Conservation (phyloP, 2,113 vertebrate species). For the Nerophis lumbriciformis region DNA sequence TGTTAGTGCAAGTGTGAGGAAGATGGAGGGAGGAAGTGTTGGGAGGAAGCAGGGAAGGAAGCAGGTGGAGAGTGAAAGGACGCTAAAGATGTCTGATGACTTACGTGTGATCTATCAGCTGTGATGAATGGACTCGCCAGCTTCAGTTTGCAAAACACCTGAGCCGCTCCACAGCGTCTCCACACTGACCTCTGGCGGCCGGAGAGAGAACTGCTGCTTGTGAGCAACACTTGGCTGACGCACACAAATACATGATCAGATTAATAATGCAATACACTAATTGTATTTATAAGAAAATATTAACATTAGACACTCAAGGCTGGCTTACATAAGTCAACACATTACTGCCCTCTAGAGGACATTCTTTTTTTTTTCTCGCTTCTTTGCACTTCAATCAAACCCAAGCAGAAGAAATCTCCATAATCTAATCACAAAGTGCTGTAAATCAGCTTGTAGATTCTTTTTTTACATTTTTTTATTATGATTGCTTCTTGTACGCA, state of each 20-base stretch:
- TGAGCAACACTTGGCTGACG: not conserved
- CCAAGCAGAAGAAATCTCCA: too few species aligned
- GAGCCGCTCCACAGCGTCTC: conserved; percentile 13
- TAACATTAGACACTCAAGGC: not conserved
- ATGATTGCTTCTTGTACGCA: conserved; percentile 8
- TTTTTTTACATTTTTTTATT: not conserved
- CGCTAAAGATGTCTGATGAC: conserved; percentile 18
- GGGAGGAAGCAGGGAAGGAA: conserved; percentile 22
- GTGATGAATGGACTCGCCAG: conserved; percentile 24
- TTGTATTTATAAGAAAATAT: too few species aligned
- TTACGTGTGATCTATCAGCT: conserved; percentile 9
- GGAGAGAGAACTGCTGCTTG: not conserved
- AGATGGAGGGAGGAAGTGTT: conserved; percentile 4
- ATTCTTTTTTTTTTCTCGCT: not conserved
- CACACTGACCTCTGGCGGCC: conserved; percentile 53
- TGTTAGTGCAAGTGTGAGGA: conserved; percentile 1
- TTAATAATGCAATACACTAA: too few species aligned
- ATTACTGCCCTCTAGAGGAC: conserved; percentile 44
- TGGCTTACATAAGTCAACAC: not conserved
- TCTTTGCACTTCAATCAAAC: too few species aligned
- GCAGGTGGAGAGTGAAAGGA: conserved; percentile 15
- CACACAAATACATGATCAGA: too few species aligned
- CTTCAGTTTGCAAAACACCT: conserved; percentile 12
- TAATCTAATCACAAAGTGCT: conserved; percentile 2
- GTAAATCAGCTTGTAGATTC: conserved; percentile 9